These are phyloP conservation scores for Heptranchias perlo DNA, from an alignment of 2,113 vertebrate species.

Conservation along the genomic window DNA sequence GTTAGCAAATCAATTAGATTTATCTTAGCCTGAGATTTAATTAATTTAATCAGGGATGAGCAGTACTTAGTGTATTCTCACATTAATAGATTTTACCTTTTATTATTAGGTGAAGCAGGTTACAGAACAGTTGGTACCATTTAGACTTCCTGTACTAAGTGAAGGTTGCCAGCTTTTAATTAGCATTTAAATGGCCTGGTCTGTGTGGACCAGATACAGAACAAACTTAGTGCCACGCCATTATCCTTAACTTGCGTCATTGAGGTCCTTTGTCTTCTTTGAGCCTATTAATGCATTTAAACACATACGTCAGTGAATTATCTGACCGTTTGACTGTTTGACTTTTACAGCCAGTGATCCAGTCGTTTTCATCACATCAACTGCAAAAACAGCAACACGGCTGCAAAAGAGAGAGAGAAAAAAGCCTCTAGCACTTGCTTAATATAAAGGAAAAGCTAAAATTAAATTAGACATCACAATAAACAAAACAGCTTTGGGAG, in stretches of 20 bases:
- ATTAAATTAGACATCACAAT: neutral
- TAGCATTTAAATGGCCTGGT: constrained; percentile 60
- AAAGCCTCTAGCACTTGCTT: constrained; percentile 46
- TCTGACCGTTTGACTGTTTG: constrained; percentile 49
- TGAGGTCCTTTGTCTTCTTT: constrained; percentile 61
- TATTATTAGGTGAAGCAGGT: constrained; percentile 53
- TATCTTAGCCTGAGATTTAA: neutral
- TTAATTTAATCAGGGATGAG: neutral
- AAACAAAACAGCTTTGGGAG: neutral
- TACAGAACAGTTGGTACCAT: neutral
- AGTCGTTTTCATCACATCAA: constrained; percentile 57
- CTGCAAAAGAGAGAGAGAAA: constrained; percentile 48
- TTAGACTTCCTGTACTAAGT: constrained; percentile 60
- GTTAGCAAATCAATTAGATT: neutral
- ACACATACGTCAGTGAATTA: constrained; percentile 63
- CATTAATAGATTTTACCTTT: constrained; percentile 52
- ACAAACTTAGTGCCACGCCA: constrained; percentile 56
- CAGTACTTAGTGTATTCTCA: neutral
- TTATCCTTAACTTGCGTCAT: constrained; percentile 67
- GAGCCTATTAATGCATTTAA: constrained; percentile 70
- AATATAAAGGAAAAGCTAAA: constrained; percentile 44
- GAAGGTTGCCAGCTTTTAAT: constrained; percentile 66
- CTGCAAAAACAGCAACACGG: constrained; percentile 44
- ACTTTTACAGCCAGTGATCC: constrained; percentile 51
- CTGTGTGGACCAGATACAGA: constrained; percentile 59